Base-by-base conservation (phyloP, 2,113 vertebrate species). In the Alces alces region DNA sequence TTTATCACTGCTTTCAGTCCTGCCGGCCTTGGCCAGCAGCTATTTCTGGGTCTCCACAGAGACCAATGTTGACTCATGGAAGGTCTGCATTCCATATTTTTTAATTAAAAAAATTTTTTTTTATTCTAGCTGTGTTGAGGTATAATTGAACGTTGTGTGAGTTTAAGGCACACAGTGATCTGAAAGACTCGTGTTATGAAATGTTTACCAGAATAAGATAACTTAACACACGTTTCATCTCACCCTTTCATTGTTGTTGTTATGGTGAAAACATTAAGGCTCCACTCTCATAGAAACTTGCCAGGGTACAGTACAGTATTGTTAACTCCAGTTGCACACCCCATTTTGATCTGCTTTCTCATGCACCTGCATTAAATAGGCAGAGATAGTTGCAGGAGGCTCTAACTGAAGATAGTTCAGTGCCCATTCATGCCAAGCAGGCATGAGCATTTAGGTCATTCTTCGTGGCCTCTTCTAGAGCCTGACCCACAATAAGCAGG, bases 371-470 rank as follows among this genome's bases (percentile, higher is more conserved):
- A 0, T 0, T 58, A 61, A 57, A 33, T 7, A 84, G 96, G 66
- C n/a, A 11, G 84, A 57, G 45, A 12, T 11, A 5, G 12, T 27
- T 58, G 11, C 7, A 84, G 79, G n/a, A 86, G 30, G 50, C 52
- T 76, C 2, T 6, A 70, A 10, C 11, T 6, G 33, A 43, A 33
- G 21, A 30, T 19, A 15, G 4, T 5, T 58, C 28, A 1, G 11
- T 28, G 84, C 43, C 14, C 12, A 3, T 45, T 50, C 55, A 52
- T 5, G n/a, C 25, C 58, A 57, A 70, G 15, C 12, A 13, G 17
- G 14, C 11, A 0, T 0, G 1, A 92, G 23, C 28, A 0, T 73
- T 45, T 73, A 45, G 61, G 13, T n/a, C 0, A 0, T 17, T 39
- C 30, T 54, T 82, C 55, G 2, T 25, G 50, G 25, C 45, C 8